Evolutionary conservation across 2,797 vertebrate species (phyloP).

Genomic region (Lepilemur ruficaudatus): DNA sequence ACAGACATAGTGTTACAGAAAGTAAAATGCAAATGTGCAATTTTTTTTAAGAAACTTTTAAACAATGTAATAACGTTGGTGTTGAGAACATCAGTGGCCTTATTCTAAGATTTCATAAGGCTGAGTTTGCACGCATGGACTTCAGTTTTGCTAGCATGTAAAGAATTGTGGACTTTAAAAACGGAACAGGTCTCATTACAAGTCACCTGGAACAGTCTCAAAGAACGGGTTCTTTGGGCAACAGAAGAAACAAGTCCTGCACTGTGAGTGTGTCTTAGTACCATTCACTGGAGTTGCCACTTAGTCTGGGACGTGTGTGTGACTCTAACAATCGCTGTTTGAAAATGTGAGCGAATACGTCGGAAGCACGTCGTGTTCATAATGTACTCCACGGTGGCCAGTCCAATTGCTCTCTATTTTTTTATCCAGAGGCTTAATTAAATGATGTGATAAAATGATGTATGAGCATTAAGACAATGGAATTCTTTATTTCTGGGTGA

Average conservation of each 20-base stretch:
- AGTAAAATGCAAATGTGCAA: constrained; percentile 46
- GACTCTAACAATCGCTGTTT: constrained; percentile 73
- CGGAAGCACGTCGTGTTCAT: constrained; percentile 73
- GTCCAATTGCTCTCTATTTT: constrained; percentile 81
- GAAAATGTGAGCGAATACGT: constrained; percentile 68
- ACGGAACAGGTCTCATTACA: constrained; percentile 76
- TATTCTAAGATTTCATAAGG: constrained; percentile 69
- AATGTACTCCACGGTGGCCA: constrained; percentile 75
- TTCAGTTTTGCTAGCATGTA: constrained; percentile 63
- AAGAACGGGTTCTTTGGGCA: constrained; percentile 68
- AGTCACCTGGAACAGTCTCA: constrained; percentile 78
- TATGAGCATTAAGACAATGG: constrained; percentile 80
- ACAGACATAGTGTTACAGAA: constrained; percentile 75
- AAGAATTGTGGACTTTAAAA: constrained; percentile 41
- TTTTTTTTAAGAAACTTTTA: constrained; percentile 80
- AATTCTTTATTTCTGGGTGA: constrained; percentile 81
- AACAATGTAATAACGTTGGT: constrained; percentile 57
- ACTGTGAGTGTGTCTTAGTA: constrained; percentile 11
- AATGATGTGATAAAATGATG: constrained; percentile 83
- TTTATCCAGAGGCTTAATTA: constrained; percentile 83
- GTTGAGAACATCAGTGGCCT: constrained; percentile 69
- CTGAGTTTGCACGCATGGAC: constrained; percentile 62
- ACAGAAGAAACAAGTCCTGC: neutral
- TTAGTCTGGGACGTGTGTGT: constrained; percentile 65
- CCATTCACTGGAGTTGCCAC: constrained; percentile 58